These are phyloP conservation scores for Athalia circularis DNA, from an alignment of 2,888 invertebrate genomes.

Conservation along the genomic window DNA sequence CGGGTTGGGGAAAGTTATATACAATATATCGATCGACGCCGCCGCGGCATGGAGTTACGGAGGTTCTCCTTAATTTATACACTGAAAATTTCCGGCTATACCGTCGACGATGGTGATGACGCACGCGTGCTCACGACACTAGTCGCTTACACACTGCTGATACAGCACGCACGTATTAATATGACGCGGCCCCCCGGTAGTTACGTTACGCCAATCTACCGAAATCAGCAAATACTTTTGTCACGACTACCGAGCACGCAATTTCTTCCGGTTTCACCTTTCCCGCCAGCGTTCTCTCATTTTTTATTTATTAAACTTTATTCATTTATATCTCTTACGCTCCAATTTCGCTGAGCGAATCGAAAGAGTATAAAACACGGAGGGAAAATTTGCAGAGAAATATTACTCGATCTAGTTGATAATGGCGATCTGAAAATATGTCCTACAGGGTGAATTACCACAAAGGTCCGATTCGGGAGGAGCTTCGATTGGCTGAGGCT, in stretches of 20 bases:
- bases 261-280: constrained; percentile 20
- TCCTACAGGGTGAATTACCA: too few species aligned
- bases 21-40: constrained; percentile 3
- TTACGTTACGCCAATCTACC: constrained; percentile 41
- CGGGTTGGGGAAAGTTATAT: not conserved
- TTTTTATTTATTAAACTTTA: too few species aligned
- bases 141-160: constrained; percentile 23
- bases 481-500: too few species aligned
- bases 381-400: too few species aligned
- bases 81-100: constrained; percentile 33
- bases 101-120: not conserved
- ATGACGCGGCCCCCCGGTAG: not conserved
- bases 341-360: too few species aligned
- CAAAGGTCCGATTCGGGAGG: too few species aligned
- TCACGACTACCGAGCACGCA: constrained; percentile 38
- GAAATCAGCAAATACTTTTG: constrained; percentile 40
- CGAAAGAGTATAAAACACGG: too few species aligned
- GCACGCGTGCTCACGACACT: constrained; percentile 30
- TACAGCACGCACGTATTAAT: constrained; percentile 39
- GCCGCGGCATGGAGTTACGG: constrained; percentile 13
- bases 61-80: constrained; percentile 38
- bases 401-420: too few species aligned
- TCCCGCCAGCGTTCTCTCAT: not conserved
- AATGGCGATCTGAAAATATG: too few species aligned
- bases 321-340: too few species aligned